Conservation (phyloP, 2,113 vertebrate genomes). For the Calcarius ornatus region DNA sequence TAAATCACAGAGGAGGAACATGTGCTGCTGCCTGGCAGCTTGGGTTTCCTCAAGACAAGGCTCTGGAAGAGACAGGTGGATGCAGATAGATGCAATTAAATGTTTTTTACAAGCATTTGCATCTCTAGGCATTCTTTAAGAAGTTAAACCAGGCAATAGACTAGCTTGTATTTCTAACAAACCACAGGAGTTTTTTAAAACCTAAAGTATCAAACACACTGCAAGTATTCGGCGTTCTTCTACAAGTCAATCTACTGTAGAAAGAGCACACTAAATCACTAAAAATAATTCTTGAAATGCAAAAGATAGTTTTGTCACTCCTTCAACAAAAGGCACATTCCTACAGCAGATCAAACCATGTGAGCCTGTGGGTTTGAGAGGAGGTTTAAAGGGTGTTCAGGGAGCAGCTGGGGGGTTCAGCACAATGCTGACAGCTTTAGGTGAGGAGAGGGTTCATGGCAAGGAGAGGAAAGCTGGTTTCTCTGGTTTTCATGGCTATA, state of each 20-base stretch:
- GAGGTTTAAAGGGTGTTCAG: not conserved
- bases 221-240: too few species aligned
- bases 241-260: too few species aligned
- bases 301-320: too few species aligned
- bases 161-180: too few species aligned
- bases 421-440: not conserved
- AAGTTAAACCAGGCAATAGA: too few species aligned
- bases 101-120: too few species aligned
- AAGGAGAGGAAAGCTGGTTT: not conserved
- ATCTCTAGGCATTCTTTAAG: too few species aligned
- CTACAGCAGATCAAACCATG: not conserved
- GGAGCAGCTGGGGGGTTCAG: not conserved
- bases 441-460: not conserved
- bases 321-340: too few species aligned
- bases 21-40: not conserved
- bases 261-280: too few species aligned
- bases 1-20: not conserved
- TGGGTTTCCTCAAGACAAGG: not conserved
- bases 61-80: not conserved
- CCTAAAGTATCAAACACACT: too few species aligned
- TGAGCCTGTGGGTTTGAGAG: not conserved
- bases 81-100: not conserved
- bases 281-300: too few species aligned
- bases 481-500: not conserved
- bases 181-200: too few species aligned